Base-by-base conservation (phyloP, 2,888 invertebrate species). In the Ypsolopha sequella region DNA sequence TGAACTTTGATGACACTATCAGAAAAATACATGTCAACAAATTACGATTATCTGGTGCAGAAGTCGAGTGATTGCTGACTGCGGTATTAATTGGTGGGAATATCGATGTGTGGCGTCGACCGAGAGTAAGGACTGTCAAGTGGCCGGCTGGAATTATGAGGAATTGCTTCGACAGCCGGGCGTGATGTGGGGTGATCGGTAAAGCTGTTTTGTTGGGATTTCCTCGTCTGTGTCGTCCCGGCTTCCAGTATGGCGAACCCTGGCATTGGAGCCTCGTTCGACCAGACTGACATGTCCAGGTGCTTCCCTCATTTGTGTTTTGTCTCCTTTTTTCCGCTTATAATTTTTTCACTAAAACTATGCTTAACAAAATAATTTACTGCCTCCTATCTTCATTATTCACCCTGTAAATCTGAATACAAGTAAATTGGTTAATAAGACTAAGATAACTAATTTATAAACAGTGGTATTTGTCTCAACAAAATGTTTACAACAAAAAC, bases 241-340 rank as follows among this genome's bases (percentile, higher is more conserved):
- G 62, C 54, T 54, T 50, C 36, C 69, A 70, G 69, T 59, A 86
- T 86, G 85, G 81, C 85, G 66, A 84, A 79, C 66, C 75, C 84
- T 58, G 74, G 76, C 55, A 91, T 91, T 85, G 91, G 91, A 73
- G 89, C 89, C 67, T 87, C 90, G 52, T 92, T 92, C 74, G 92
- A 92, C 79, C 90, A 90, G 60, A 89, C 89, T 81, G 91, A 91
- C 68, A 90, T 88, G 82, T 88, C 88, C 76, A 91, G 91, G 91
- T 88, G 54, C 44, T 51, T 50, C 9, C 36, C 36, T 13, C 11
- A 35, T 35, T 35, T 39, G 41, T 48, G 48, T 48, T 48, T 39
- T 48, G 33, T 34, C 2, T 24, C 24, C 34, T 8, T 48, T 11
- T 36, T 35, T n/a, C 7, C 13, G 7, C 36, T 36, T 8, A 6